Percentiles rank a stretch among this genome's conserved stretches.
These are phyloP conservation scores for Cheilosia variabilis DNA, from an alignment of 2,888 invertebrate genomes.

Conservation along the genomic window DNA sequence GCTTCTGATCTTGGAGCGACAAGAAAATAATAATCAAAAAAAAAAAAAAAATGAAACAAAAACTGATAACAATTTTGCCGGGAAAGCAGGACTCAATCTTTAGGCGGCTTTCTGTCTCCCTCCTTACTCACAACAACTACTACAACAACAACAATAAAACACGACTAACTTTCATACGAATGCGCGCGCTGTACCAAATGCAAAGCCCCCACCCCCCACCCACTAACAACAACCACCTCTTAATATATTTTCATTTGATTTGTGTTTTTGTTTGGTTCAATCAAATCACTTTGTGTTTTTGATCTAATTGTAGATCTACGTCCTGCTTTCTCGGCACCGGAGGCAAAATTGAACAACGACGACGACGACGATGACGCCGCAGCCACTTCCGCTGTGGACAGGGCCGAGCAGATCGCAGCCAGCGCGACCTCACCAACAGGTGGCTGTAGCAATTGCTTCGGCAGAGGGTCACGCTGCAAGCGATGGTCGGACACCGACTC, in stretches of 20 bases:
- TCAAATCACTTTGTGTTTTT: slow-evolving; percentile 76
- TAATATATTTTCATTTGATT: slow-evolving; percentile 34
- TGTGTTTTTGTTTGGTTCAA: slow-evolving; percentile 79
- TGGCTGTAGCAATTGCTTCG: slow-evolving; percentile 83
- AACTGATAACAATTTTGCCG: slow-evolving; percentile 79
- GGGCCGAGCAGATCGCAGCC: slow-evolving; percentile 75
- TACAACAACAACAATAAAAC: not conserved
- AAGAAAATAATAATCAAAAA: slow-evolving; percentile 32
- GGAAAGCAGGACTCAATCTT: slow-evolving; percentile 82
- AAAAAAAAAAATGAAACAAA: slow-evolving; percentile 13
- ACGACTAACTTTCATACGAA: slow-evolving; percentile 28
- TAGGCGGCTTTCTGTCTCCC: not conserved
- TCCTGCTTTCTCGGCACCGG: slow-evolving; percentile 84
- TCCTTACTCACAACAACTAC: not conserved
- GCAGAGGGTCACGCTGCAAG: slow-evolving; percentile 80
- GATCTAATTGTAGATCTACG: slow-evolving; percentile 84
- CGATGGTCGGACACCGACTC: slow-evolving; percentile 81
- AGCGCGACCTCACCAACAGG: slow-evolving; percentile 76
- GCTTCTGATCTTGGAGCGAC: slow-evolving; percentile 36
- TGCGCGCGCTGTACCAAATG: slow-evolving; percentile 35
- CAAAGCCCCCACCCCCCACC: slow-evolving; percentile 18
- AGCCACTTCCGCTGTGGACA: slow-evolving; percentile 75
- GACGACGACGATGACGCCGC: slow-evolving; percentile 53
- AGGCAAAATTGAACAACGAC: slow-evolving; percentile 81
- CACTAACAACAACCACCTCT: slow-evolving; percentile 1